Conservation (phyloP, 2,113 vertebrate genomes). For the Orthochromis indermauri region DNA sequence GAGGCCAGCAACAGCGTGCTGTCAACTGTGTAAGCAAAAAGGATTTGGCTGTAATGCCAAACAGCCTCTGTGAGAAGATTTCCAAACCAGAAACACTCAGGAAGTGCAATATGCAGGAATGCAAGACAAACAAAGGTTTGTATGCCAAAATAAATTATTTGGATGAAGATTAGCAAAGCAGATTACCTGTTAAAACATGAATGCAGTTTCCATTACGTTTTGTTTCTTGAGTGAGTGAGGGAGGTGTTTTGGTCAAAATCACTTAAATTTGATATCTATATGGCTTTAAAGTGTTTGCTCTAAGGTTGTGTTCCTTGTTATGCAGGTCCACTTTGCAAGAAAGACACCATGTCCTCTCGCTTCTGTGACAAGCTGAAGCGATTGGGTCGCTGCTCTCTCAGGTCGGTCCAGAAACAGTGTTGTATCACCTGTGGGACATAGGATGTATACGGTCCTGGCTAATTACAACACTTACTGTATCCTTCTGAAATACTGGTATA, state of each 20-base stretch:
- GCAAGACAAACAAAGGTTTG: slow-evolving; percentile 54
- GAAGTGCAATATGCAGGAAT: slow-evolving; percentile 64
- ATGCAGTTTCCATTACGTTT: neutral
- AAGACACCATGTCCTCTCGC: slow-evolving; percentile 79
- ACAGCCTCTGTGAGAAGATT: slow-evolving; percentile 55
- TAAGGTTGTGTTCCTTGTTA: neutral
- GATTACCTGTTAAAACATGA: neutral
- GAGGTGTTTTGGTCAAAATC: neutral
- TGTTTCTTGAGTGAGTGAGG: neutral
- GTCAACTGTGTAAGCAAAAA: slow-evolving; percentile 53
- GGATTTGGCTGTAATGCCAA: slow-evolving; percentile 40
- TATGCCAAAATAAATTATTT: neutral
- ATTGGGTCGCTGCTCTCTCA: slow-evolving; percentile 79
- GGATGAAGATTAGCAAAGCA: neutral
- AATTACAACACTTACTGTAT: neutral
- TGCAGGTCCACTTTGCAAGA: slow-evolving; percentile 75
- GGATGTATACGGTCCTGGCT: neutral
- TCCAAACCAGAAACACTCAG: slow-evolving; percentile 60
- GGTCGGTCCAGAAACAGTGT: slow-evolving; percentile 80
- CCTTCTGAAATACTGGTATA: neutral
- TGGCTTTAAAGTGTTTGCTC: neutral
- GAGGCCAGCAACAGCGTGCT: slow-evolving; percentile 59
- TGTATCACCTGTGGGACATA: slow-evolving; percentile 77
- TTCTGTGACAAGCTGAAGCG: slow-evolving; percentile 87
- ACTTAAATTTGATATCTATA: neutral